Base-by-base conservation (phyloP, 2,888 invertebrate genomes). In the Shargacucullia verbasci region DNA sequence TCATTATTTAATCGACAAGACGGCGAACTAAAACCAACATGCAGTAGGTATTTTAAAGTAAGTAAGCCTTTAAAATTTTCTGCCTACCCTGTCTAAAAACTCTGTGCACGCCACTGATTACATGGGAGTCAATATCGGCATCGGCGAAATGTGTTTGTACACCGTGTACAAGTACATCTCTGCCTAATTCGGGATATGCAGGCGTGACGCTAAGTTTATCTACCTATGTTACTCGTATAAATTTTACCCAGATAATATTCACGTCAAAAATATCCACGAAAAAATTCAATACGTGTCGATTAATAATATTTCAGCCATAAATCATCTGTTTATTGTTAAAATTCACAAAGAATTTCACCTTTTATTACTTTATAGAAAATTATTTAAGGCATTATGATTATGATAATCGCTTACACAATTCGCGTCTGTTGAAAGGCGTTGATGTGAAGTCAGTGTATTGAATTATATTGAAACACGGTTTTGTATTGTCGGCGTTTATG, bases 311-410 rank as follows among this genome's bases (percentile, higher is more conserved):
- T 27, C 11, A 14, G 12, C 54, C 25, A 75, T 71, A 64, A 75
- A 72, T 71, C 69, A 73, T 35, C 10, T 35, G n/a, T 38, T 37
- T 53, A 56, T 62, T 71, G 55, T 73, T 37, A 41, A 59, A 57
- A 61, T 60, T 56, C 3, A 63, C 60, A 71, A 75, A 71, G 68
- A 68, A 68, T 56, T 34, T 56, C 49, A 54, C 61, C 57, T 64
- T 64, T 41, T 57, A 60, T 67, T 14, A 37, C 40, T 5, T 9
- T 14, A 34, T 13, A 35, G 37, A 38, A 54, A 37, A 55, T 58
- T 43, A 54, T 57, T 53, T 46, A 46, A 68, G 27, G 35, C 29
- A 33, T 61, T 61, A 54, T 53, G 10, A 33, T 61, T 61, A 54
- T 53, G 10, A 56, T 74, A 67, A 68, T 60, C 59, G 46, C 41